phyloP scores from a whole-genome alignment of 2,113 vertebrate genomes.

The Paradoxurus hermaphroditus region DNA sequence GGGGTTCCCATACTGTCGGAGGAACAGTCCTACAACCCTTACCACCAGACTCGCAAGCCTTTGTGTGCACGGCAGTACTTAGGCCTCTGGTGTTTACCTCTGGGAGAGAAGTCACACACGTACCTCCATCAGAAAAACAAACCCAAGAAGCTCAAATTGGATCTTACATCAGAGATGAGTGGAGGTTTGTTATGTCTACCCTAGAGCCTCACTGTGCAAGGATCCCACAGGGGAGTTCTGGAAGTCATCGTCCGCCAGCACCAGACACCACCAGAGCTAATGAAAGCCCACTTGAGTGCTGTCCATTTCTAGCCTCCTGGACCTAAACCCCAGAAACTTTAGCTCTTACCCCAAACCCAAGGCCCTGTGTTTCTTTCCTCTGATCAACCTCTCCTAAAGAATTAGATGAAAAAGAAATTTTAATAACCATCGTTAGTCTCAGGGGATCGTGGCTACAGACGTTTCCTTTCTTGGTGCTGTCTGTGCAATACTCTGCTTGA shows the following conservation, averaged over 20 bases:
- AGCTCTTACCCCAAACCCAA: background rate
- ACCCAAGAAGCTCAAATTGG: background rate
- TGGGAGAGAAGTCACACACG: background rate
- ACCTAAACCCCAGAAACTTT: background rate
- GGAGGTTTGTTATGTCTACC: background rate
- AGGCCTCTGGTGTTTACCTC: background rate
- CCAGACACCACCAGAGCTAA: background rate
- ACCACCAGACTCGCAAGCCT: fast-evolving
- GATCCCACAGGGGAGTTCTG: background rate
- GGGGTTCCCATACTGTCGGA: background rate
- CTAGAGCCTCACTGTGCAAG: background rate
- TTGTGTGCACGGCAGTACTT: background rate
- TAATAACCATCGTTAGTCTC: background rate
- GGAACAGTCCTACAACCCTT: background rate
- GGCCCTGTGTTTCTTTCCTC: background rate
- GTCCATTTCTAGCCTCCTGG: background rate
- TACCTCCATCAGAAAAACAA: background rate
- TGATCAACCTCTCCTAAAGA: background rate
- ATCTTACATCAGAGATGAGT: background rate
- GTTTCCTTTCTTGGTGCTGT: background rate
- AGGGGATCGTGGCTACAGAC: no score
- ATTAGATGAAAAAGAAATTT: background rate
- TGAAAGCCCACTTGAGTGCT: background rate
- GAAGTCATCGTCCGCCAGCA: background rate
- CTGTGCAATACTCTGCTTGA: background rate